These are phyloP conservation scores for Anguilla japonica DNA, from an alignment of 2,113 vertebrate species.

Conservation along the genomic window DNA sequence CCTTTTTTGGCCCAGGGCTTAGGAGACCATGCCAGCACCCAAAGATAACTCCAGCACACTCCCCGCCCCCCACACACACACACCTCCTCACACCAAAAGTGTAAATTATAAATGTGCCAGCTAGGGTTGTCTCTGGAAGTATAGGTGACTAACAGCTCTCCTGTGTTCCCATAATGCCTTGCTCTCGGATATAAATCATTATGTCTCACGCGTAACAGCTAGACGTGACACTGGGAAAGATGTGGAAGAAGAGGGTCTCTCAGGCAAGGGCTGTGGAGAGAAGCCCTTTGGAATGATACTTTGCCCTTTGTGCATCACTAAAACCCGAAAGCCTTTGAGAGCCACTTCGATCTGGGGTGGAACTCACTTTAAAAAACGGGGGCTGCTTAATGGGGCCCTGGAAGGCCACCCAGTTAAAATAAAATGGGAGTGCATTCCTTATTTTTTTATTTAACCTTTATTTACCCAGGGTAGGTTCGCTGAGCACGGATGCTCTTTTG, in stretches of 20 bases:
- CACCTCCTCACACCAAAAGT: not conserved
- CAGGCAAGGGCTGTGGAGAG: not conserved
- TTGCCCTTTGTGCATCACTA: too few species aligned
- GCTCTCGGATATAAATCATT: not conserved
- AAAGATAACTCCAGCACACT: not conserved
- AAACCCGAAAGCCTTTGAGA: too few species aligned
- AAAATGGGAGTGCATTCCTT: too few species aligned
- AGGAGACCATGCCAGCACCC: not conserved
- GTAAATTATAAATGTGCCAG: not conserved
- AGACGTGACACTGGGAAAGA: too few species aligned
- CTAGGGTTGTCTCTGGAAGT: not conserved
- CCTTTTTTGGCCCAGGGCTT: not conserved
- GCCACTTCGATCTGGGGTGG: too few species aligned
- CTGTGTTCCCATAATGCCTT: not conserved
- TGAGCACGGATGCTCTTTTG: too few species aligned
- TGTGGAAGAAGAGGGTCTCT: not conserved
- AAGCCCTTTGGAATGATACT: not conserved
- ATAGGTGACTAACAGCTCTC: not conserved
- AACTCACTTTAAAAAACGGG: too few species aligned
- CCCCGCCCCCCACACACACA: not conserved
- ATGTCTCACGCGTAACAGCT: not conserved
- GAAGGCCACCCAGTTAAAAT: too few species aligned
- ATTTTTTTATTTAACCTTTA: too few species aligned
- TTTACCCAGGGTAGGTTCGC: too few species aligned
- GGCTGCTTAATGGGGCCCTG: too few species aligned